phyloP scores from a whole-genome alignment of 2,113 vertebrate species.

The Planiliza haematocheilus region DNA sequence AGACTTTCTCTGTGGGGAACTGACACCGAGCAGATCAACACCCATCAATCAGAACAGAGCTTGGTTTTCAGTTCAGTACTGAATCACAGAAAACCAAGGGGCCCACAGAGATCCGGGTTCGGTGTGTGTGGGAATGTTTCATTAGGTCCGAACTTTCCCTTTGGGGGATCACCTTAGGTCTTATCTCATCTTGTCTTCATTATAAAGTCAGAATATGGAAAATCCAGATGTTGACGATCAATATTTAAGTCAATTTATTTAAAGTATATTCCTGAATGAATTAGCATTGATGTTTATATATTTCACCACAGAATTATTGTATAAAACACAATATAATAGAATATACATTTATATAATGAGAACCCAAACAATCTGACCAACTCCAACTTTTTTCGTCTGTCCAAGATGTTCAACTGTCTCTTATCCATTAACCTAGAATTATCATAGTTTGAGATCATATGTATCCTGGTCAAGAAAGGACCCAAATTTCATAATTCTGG shows the following conservation, averaged over 20 bases:
- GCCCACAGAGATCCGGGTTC: background rate
- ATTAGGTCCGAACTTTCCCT: no score
- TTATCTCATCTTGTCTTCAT: no score
- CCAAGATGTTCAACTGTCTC: background rate
- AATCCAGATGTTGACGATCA: no score
- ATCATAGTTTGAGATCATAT: background rate
- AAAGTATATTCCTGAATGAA: background rate
- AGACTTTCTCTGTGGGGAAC: background rate
- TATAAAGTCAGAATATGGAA: no score
- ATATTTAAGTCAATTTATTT: background rate
- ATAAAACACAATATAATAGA: background rate
- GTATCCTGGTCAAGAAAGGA: conserved; percentile 16
- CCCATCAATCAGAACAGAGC: background rate
- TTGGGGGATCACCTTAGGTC: no score
- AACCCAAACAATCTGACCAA: background rate
- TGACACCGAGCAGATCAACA: conserved; percentile 10
- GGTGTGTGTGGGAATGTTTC: no score
- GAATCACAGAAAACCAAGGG: background rate
- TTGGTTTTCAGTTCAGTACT: background rate
- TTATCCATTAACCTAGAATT: background rate
- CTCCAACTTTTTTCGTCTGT: background rate
- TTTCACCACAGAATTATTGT: background rate
- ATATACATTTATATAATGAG: background rate
- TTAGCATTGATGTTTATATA: no score
- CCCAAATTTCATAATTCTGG: background rate